Base-by-base conservation (phyloP, 2,888 invertebrate species). In the Drosophila suboccidentalis region DNA sequence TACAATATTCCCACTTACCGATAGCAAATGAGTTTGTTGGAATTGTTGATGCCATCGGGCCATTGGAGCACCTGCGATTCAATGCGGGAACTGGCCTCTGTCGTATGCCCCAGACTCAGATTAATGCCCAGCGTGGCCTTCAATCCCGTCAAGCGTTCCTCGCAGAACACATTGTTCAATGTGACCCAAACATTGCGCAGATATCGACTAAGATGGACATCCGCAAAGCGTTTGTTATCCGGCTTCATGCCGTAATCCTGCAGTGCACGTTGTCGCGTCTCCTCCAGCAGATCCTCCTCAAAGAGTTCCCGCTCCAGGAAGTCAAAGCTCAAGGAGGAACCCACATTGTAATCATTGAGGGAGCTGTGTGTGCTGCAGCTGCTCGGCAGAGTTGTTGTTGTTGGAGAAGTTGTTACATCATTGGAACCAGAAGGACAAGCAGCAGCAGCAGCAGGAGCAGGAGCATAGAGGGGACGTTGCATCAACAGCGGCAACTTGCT, bases 161-260 rank as follows among this genome's bases (percentile, higher is more conserved):
- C 96, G 95, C 89, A 78, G 62, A 88, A 83, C 36, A 92, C 87
- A 63, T 91, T 92, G 10, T 77, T 87, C 9, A 92, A 62, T 1
- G 88, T 84, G 9, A 95, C 95, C 98, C 98, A 98, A 15, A 98
- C 94, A 69, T 95, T 96, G 81, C 95, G 95, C 39, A 98, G 92
- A 29, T 95, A 94, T 39, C 95, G 95, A 87, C 96, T 96, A 50
- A 96, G 95, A 0, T 96, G 95, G 62, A 96, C 91, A 79, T 96
- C 96, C 0, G 96, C 97, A 92, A 98, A 97, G 90, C 96, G 95
- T 92, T 95, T 95, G 74, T 97, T 93, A 71, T 96, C 96, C 53
- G 95, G 94, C 95, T 96, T 94, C 60, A 97, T 93, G 8, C 97
- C 97, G 91, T 97, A 97, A 76, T 95, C 95, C 50, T 93, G 93